Percentiles rank a stretch among this genome's conserved stretches.
These are phyloP conservation scores for Aphidius gifuensis DNA, from an alignment of 1,140 invertebrate species.

Conservation along the genomic window DNA sequence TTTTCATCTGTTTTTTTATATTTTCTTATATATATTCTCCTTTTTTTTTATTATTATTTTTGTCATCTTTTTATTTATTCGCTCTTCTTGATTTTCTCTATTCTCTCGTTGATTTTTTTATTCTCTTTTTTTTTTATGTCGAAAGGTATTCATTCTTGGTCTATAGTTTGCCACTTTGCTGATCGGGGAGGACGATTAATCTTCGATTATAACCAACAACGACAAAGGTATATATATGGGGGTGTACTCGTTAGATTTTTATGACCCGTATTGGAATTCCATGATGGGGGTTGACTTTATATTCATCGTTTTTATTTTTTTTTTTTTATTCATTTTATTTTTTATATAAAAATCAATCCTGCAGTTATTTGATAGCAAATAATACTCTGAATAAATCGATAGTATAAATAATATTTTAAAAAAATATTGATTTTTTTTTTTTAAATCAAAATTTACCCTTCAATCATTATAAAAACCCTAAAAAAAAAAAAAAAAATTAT, in stretches of 20 bases:
- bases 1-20: not conserved
- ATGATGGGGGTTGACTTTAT: constrained; percentile 15
- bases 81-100: constrained; percentile 12
- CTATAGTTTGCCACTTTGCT: constrained; percentile 25
- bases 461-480: too few relatives aligned
- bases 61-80: constrained; percentile 6
- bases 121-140: not conserved
- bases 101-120: constrained; percentile 3
- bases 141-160: not conserved
- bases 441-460: not conserved
- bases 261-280: constrained; percentile 26
- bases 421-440: not conserved
- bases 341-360: not conserved
- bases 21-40: constrained; percentile 10
- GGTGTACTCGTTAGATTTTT: constrained; percentile 40
- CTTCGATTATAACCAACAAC: constrained; percentile 38
- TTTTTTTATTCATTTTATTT: not conserved
- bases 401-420: not conserved
- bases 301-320: constrained; percentile 10
- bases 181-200: constrained; percentile 36
- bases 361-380: not conserved
- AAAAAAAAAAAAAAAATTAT: too few relatives aligned
- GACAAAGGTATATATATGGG: constrained; percentile 11
- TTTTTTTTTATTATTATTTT: constrained; percentile 19
- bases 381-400: not conserved